These are phyloP conservation scores for Plecturocebus donacophilus DNA, from an alignment of 2,113 vertebrate species.

Conservation along the genomic window DNA sequence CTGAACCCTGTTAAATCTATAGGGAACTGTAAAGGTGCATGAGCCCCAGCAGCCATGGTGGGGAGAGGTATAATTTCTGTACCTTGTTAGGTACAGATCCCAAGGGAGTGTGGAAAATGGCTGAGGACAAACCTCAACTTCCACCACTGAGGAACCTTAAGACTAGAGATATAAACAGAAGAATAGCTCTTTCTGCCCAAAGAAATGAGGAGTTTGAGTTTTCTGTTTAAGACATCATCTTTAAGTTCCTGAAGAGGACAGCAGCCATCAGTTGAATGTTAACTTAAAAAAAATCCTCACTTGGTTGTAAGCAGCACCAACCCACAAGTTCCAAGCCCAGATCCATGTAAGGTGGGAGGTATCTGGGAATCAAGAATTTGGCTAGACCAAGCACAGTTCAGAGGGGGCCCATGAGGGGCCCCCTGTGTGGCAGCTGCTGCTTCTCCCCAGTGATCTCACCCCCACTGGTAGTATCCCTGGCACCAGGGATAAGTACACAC, in stretches of 20 bases:
- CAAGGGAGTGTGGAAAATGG: not conserved
- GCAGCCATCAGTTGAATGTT: not conserved
- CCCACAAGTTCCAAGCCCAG: rapidly evolving
- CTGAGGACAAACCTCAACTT: not conserved
- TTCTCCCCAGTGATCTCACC: not conserved
- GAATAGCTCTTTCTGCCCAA: rapidly evolving
- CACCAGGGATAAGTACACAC: slow-evolving; percentile 77
- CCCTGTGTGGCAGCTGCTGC: rapidly evolving
- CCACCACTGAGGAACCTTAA: rapidly evolving
- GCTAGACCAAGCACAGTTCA: rapidly evolving
- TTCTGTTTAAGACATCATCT: not conserved
- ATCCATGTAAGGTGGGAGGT: rapidly evolving
- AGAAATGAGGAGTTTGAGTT: not conserved
- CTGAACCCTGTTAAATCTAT: not conserved
- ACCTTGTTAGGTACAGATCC: not conserved
- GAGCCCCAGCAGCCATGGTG: too few relatives aligned
- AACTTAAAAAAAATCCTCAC: not conserved
- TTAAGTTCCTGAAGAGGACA: not conserved
- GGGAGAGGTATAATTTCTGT: rapidly evolving
- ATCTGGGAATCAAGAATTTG: rapidly evolving
- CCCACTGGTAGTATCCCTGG: rapidly evolving
- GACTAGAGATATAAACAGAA: not conserved
- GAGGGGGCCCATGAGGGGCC: rapidly evolving
- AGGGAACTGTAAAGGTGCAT: rapidly evolving
- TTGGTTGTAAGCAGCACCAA: rapidly evolving